Evolutionary conservation across 2,888 invertebrate genomes (phyloP).

Genomic region (Augochlorella aurata): DNA sequence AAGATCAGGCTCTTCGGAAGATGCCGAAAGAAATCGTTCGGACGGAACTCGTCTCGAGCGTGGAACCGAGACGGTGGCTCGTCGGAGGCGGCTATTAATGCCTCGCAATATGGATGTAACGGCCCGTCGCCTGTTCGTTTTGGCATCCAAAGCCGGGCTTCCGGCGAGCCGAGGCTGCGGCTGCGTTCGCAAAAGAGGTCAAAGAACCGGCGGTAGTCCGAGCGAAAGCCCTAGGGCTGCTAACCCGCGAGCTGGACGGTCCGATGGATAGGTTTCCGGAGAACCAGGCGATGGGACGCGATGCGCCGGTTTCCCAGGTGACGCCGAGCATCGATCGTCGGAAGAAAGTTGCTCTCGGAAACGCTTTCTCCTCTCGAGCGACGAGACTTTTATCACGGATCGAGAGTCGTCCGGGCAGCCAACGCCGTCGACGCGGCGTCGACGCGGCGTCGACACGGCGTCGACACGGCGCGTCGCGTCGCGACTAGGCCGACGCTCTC

Average conservation of each 20-base stretch:
- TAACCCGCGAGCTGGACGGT: not conserved
- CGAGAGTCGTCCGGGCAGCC: not conserved
- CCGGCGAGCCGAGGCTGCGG: constrained; percentile 7
- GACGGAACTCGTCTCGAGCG: not conserved
- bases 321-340: not conserved
- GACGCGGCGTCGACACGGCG: too few relatives aligned
- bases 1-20: not conserved
- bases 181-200: not conserved
- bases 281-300: too few relatives aligned
- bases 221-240: not conserved
- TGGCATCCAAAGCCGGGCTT: constrained; percentile 10
- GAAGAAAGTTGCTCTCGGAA: not conserved
- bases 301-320: not conserved
- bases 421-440: too few relatives aligned
- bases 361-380: not conserved
- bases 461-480: not conserved
- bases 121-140: constrained; percentile 30
- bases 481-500: constrained; percentile 15
- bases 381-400: not conserved
- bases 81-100: constrained; percentile 54
- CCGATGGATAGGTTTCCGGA: too few relatives aligned
- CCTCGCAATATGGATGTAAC: constrained; percentile 55
- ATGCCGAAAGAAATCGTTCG: constrained; percentile 11
- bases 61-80: not conserved
- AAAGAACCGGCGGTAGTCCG: not conserved